Conservation (phyloP, 2,797 vertebrate species). For the Amniataba percoides region DNA sequence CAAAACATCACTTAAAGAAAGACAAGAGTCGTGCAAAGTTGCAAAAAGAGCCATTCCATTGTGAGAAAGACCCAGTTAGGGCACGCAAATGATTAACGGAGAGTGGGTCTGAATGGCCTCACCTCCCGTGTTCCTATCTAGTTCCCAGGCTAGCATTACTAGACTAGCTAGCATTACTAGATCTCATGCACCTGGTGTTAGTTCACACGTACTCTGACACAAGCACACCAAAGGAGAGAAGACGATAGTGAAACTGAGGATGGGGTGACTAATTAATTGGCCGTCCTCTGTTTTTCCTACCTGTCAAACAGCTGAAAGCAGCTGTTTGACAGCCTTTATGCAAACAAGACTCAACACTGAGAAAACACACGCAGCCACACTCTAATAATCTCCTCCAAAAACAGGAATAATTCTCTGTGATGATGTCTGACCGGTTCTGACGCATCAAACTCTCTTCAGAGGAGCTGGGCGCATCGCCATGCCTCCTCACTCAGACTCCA, state of each 20-base stretch:
- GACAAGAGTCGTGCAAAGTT: neutral
- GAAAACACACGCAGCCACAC: constrained; percentile 32
- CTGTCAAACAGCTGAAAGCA: constrained; percentile 48
- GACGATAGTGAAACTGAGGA: constrained; percentile 60
- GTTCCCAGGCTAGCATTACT: constrained; percentile 76
- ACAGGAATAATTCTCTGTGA: constrained; percentile 42
- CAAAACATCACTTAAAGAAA: neutral
- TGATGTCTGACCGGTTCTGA: constrained; percentile 61
- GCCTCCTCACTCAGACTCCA: constrained; percentile 45
- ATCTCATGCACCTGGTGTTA: constrained; percentile 45
- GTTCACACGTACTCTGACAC: constrained; percentile 58
- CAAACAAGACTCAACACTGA: constrained; percentile 43
- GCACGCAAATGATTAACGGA: constrained; percentile 72
- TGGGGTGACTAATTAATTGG: constrained; percentile 67
- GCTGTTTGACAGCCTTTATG: constrained; percentile 21
- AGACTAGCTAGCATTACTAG: constrained; percentile 66
- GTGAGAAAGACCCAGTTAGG: constrained; percentile 16
- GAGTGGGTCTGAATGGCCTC: constrained; percentile 36
- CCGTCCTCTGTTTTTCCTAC: constrained; percentile 60
- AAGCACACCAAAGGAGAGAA: constrained; percentile 31
- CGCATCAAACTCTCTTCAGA: constrained; percentile 61
- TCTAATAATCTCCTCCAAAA: constrained; percentile 48
- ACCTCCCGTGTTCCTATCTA: constrained; percentile 69
- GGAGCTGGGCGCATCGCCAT: constrained; percentile 59
- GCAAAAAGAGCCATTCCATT: constrained; percentile 25